phyloP scores from a whole-genome alignment of 2,797 vertebrate genomes.

The Neosilurus mollespiculum region DNA sequence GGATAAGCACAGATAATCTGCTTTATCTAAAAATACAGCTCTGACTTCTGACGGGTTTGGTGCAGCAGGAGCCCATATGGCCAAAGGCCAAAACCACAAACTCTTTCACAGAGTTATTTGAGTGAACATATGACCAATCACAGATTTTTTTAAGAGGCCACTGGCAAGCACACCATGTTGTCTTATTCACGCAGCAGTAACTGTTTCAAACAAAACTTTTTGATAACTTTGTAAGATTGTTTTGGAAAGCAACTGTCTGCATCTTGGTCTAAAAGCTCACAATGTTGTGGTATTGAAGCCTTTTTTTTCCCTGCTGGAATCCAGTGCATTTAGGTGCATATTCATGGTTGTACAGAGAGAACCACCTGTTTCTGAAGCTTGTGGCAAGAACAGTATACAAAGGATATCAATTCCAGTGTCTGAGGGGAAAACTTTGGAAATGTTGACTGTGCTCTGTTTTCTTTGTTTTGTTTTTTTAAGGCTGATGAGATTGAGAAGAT shows the following conservation, averaged over 20 bases:
- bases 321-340: neutral
- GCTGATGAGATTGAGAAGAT: conserved; percentile 99
- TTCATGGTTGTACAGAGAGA: neutral
- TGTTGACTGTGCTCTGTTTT: neutral
- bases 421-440: neutral
- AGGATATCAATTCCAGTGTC: neutral
- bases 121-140: neutral
- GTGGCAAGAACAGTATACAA: neutral
- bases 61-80: too few relatives aligned
- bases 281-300: too few relatives aligned
- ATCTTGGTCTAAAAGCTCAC: neutral
- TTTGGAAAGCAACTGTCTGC: neutral
- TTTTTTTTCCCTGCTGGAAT: neutral
- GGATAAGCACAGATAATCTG: too few relatives aligned
- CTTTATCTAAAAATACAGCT: too few relatives aligned
- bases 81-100: neutral
- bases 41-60: too few relatives aligned
- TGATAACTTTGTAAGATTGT: neutral
- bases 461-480: conserved; percentile 61
- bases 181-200: neutral
- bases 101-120: neutral
- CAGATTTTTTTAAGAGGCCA: neutral
- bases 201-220: neutral
- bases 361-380: neutral
- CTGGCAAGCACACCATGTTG: neutral